Evolutionary conservation across 2,797 vertebrate species (phyloP).

Genomic region (Liparis tanakae): DNA sequence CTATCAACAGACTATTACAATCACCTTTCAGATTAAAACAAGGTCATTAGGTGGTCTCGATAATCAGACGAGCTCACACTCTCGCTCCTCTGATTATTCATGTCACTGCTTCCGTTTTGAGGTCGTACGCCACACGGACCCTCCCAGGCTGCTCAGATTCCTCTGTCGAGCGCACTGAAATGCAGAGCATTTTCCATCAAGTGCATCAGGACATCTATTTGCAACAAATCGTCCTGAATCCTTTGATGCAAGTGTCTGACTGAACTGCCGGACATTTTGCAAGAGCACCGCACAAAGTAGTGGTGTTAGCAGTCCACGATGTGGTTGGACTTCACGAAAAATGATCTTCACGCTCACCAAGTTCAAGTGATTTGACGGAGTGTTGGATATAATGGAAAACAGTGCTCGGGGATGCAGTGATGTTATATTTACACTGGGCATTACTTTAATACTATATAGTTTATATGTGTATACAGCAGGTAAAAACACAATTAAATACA

Average conservation of each 20-base stretch:
- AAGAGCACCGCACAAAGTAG: conserved; percentile 17
- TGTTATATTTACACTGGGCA: conserved; percentile 1
- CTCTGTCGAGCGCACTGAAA: conserved; percentile 14
- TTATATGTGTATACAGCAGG: neutral
- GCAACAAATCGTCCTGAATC: conserved; percentile 29
- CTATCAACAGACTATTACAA: conserved; percentile 39
- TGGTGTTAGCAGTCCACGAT: neutral
- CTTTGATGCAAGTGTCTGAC: conserved; percentile 36
- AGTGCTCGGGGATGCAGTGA: neutral
- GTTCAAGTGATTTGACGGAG: conserved; percentile 11
- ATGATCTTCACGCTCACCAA: conserved; percentile 8
- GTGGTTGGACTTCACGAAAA: neutral
- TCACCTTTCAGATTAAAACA: conserved; percentile 51
- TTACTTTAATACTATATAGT: neutral
- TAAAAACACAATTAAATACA: conserved; percentile 8
- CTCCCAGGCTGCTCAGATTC: conserved; percentile 24
- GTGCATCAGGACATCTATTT: conserved; percentile 33
- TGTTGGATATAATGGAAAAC: neutral
- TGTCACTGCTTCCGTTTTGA: conserved; percentile 18
- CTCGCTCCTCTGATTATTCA: conserved; percentile 38
- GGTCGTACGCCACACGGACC: neutral
- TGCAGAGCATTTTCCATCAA: conserved; percentile 17
- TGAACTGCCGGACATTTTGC: conserved; percentile 37
- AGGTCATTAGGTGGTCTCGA: conserved; percentile 45
- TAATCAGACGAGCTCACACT: conserved; percentile 45